Evolutionary conservation across 2,888 invertebrate genomes (phyloP), one percentile per base, ranked within the genome.

Genomic region (Eristalis tenax): DNA sequence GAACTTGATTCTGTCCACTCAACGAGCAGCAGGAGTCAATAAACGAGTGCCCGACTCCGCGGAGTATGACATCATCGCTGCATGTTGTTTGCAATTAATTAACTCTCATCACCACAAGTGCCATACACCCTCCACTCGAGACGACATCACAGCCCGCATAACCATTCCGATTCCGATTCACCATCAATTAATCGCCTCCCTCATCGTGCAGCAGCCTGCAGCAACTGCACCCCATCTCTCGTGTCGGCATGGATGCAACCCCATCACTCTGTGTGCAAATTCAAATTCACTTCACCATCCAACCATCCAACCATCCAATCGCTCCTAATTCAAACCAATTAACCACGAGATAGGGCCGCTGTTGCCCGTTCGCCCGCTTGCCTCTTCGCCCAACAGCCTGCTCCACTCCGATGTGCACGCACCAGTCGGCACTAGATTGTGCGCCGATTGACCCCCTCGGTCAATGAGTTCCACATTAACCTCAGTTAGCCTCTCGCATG

Each of bases 401-500:
- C 50, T 40, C 79, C n/a, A 18, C 22, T 43, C 50, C 50, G 18
- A 18, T 50, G 23, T 35, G 50, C 13, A 5, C 38, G 38, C 50
- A 50, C 18, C 18, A 38, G 4, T 26, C 63, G 61, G 43, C 70
- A 74, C 75, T 87, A 82, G 85, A 88, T 85, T 88, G 81, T 80
- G 64, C 61, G 76, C 84, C 90, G 91, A 91, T 91, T 91, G 91
- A 90, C 91, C 89, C 68, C 71, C 77, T 84, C 88, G 90, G 91
- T 91, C 91, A 91, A 92, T 90, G 91, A 91, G 90, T 90, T 90
- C 83, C 90, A 91, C 90, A 92, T 92, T 92, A 92, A 92, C 92
- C 92, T 92, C 90, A 91, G 92, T 92, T 92, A 91, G 92, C 92
- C 92, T 89, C 90, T 83, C 50, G 87, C 87, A 73, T 87, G 87